Base-by-base conservation (phyloP, 2,888 invertebrate species). In the Zygothrica quintamaculata region DNA sequence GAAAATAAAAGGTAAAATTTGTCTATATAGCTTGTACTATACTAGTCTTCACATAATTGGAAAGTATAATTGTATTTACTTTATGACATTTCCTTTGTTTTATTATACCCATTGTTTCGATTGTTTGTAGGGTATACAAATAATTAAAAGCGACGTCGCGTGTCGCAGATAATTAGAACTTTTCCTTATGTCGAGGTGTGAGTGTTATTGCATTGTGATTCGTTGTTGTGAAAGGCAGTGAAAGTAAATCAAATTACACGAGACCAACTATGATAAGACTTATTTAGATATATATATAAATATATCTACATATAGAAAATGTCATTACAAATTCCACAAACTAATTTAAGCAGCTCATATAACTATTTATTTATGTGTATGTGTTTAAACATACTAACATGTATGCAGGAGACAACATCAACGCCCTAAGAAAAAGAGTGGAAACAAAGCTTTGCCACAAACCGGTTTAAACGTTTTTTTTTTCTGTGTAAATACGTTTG, bases 211-310 rank as follows among this genome's bases (percentile, higher is more conserved):
- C 62, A 60, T 37, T 65, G 57, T 55, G 57, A 61, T 47, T 50
- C 51, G 56, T 34, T 62, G 48, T 72, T 79, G 68, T 40, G 72
- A 65, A 70, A 79, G 67, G 70, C 68, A 82, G 82, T 80, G 86
- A 84, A 84, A 84, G 82, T 84, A 84, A 84, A 78, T 77, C 77
- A 80, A 65, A 18, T 34, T 39, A 56, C 71, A 76, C 71, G 81
- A 73, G 81, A 70, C 44, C 44, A n/a, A 29, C 52, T 29, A 7
- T 34, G 59, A 73, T 69, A 69, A 39, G 26, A 37, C 3, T 7
- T 7, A 42, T 22, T 3, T 22, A 36, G 57, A 59, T 18, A 42
- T 9, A 55, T 61, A 55, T 46, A 51, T 56, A 58, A 59, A 37
- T 18, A 5, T 34, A 33, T 18, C 1, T 11, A 22, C 5, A 31